A percentile compares a stretch with the other conserved stretches of the same genome.
Evolutionary conservation across 23 tunicate genomes (phyloP).

Genomic region (Oikopleura vanhoeffeni): DNA sequence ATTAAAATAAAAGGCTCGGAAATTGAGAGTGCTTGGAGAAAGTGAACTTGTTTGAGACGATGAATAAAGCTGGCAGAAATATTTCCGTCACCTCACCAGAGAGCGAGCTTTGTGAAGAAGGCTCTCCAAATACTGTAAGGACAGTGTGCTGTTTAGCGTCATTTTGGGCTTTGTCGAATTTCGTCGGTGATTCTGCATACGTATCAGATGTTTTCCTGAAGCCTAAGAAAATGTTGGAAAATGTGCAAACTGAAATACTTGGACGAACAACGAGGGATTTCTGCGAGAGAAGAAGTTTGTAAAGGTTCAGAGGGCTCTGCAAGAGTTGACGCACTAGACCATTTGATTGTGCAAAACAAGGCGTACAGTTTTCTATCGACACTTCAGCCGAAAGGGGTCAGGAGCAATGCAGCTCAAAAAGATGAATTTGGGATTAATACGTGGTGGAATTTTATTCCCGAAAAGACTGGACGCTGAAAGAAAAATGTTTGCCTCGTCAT

Average conservation of each 20-base stretch:
- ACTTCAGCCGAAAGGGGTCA: background rate
- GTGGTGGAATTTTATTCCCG: background rate
- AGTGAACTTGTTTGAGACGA: background rate
- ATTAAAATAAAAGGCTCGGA: background rate
- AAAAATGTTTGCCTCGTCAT: background rate
- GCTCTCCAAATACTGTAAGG: background rate
- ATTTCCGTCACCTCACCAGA: background rate
- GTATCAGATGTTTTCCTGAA: background rate
- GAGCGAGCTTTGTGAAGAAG: background rate
- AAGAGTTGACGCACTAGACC: background rate
- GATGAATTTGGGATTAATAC: background rate
- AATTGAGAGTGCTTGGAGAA: background rate
- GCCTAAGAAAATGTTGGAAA: background rate
- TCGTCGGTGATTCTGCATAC: background rate
- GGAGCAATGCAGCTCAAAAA: background rate
- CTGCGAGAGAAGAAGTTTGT: background rate
- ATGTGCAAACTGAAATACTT: background rate
- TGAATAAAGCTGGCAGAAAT: background rate
- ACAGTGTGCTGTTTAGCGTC: background rate
- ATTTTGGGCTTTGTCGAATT: background rate
- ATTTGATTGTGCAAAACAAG: background rate
- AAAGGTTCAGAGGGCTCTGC: background rate
- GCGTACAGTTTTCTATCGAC: background rate
- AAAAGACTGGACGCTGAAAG: background rate
- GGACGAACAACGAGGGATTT: background rate